phyloP scores from a whole-genome alignment of 2,888 invertebrate species.

The Xestoiulus laeticollis region DNA sequence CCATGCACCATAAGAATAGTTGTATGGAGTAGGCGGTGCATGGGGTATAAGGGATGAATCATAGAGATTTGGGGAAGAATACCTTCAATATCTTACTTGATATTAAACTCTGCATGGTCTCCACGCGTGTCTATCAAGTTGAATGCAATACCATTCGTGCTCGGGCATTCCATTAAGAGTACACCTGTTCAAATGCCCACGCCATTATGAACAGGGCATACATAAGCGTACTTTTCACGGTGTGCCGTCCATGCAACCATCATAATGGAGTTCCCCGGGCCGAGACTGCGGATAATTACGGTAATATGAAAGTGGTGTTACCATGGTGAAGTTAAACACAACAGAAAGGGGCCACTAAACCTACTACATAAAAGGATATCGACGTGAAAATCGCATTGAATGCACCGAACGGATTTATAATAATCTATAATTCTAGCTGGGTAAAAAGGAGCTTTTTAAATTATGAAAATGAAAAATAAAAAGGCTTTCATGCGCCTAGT shows the following conservation, averaged over 20 bases:
- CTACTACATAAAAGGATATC: not conserved
- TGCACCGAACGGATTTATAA: not conserved
- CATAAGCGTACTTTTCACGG: not conserved
- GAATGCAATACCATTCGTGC: not conserved
- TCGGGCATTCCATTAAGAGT: not conserved
- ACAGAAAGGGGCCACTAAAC: not conserved
- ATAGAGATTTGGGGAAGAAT: not conserved
- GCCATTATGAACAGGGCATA: constrained; percentile 17
- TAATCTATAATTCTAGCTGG: not conserved
- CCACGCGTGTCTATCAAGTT: not conserved
- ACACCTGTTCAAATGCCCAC: constrained; percentile 31
- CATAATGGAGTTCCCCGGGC: constrained; percentile 18
- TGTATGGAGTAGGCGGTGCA: not conserved
- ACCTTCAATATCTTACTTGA: constrained; percentile 30
- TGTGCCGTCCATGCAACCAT: not conserved
- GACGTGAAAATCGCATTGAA: constrained; percentile 25
- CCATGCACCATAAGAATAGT: not conserved
- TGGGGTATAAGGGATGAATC: not conserved
- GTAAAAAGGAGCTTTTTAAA: not conserved
- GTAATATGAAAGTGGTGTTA: constrained; percentile 22
- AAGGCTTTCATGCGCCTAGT: not conserved
- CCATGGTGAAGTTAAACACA: constrained; percentile 43
- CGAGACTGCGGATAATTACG: constrained; percentile 41
- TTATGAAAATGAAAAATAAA: constrained; percentile 34
- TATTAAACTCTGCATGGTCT: constrained; percentile 16